phyloP scores from a whole-genome alignment of 2,797 vertebrate genomes.

The Potorous gilbertii region DNA sequence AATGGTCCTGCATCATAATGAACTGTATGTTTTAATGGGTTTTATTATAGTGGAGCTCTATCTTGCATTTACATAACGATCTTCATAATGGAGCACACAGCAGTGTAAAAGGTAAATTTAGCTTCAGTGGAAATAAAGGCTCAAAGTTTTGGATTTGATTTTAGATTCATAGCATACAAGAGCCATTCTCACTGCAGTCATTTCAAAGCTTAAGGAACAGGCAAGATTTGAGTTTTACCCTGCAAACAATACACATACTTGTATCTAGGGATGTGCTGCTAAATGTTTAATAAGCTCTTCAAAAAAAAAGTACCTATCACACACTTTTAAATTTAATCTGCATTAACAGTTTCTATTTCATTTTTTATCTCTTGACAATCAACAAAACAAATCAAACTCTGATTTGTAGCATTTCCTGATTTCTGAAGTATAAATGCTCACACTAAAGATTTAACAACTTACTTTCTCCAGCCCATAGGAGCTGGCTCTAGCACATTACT shows the following conservation, averaged over 20 bases:
- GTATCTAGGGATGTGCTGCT: not conserved
- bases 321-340: not conserved
- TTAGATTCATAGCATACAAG: constrained; percentile 10
- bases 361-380: not conserved
- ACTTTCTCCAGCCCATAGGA: not conserved
- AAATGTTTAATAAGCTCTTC: not conserved
- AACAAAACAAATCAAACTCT: not conserved
- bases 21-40: not conserved
- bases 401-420: not conserved
- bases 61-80: constrained; percentile 11
- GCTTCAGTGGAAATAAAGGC: constrained; percentile 5
- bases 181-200: constrained; percentile 1
- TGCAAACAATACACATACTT: not conserved
- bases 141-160: constrained; percentile 23
- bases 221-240: constrained; percentile 13
- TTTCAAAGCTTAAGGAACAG: constrained; percentile 23
- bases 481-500: not conserved
- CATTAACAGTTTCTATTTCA: not conserved
- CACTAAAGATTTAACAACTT: not conserved
- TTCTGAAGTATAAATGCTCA: not conserved
- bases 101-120: constrained; percentile 9
- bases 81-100: constrained; percentile 26
- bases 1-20: not conserved
- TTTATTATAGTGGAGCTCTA: constrained; percentile 9
- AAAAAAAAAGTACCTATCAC: not conserved